Conservation (phyloP, 2,888 invertebrate species). For the Eupelmus urozonus region DNA sequence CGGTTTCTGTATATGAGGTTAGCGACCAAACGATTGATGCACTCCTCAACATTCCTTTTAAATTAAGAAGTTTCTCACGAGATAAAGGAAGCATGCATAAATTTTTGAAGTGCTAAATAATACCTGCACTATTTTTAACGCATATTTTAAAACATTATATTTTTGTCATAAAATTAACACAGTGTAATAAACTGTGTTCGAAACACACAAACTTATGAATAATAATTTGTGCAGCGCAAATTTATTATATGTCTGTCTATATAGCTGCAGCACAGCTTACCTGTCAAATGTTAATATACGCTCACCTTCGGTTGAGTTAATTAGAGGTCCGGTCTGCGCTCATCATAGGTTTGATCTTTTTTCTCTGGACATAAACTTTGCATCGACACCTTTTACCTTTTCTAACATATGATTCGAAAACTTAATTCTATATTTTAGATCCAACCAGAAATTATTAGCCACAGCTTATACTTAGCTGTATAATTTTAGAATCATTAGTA, state of each 20-base stretch:
- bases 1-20: slow-evolving; percentile 15
- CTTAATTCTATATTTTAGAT: neutral
- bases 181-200: too few species aligned
- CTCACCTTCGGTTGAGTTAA: neutral
- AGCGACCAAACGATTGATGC: neutral
- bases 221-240: too few species aligned
- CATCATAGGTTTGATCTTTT: neutral
- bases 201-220: too few species aligned
- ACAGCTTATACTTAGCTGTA: neutral
- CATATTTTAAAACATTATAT: too few species aligned
- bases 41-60: too few species aligned
- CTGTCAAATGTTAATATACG: slow-evolving; percentile 1
- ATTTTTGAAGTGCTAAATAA: too few species aligned
- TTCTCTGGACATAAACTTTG: too few species aligned
- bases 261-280: neutral
- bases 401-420: neutral
- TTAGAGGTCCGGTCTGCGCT: neutral
- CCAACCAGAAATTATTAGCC: neutral
- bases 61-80: too few species aligned
- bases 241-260: too few species aligned
- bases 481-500: slow-evolving; percentile 22
- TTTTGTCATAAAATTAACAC: too few species aligned
- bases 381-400: slow-evolving; percentile 16
- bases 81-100: too few species aligned
- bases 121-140: too few species aligned